Conservation (phyloP, 2,888 invertebrate genomes). For the Noctua comes region DNA sequence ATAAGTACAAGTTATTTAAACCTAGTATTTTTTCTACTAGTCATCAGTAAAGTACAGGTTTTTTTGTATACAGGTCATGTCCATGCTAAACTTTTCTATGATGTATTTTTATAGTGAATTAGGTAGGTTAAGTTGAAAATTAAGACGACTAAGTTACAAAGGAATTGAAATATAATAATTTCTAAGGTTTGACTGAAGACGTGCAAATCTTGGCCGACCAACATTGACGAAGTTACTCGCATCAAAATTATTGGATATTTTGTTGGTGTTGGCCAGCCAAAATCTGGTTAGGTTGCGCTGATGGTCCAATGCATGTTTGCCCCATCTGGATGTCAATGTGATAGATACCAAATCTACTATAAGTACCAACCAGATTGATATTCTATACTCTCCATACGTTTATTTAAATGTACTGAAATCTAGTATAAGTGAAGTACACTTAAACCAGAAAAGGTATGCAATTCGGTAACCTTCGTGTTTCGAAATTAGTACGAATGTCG, state of each 20-base stretch:
- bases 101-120: constrained; percentile 58
- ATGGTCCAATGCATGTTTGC: constrained; percentile 25
- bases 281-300: not conserved
- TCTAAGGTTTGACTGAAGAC: constrained; percentile 28
- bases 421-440: constrained; percentile 5
- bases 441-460: not conserved
- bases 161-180: constrained; percentile 47
- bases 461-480: not conserved
- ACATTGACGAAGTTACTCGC: not conserved
- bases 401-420: constrained; percentile 29
- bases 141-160: constrained; percentile 10
- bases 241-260: not conserved
- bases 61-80: constrained; percentile 57
- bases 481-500: not conserved
- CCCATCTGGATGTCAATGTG: constrained; percentile 28
- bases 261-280: constrained; percentile 13
- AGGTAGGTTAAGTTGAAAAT: constrained; percentile 20
- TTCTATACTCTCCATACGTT: constrained; percentile 8
- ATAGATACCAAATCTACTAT: constrained; percentile 45
- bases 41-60: constrained; percentile 70
- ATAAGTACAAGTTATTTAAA: constrained; percentile 56
- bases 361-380: constrained; percentile 24
- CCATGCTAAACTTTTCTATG: constrained; percentile 52
- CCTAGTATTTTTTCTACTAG: constrained; percentile 71
- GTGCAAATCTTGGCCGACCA: constrained; percentile 28